Evolutionary conservation across 2,113 vertebrate species (phyloP).

Genomic region (Chaetura pelagica): DNA sequence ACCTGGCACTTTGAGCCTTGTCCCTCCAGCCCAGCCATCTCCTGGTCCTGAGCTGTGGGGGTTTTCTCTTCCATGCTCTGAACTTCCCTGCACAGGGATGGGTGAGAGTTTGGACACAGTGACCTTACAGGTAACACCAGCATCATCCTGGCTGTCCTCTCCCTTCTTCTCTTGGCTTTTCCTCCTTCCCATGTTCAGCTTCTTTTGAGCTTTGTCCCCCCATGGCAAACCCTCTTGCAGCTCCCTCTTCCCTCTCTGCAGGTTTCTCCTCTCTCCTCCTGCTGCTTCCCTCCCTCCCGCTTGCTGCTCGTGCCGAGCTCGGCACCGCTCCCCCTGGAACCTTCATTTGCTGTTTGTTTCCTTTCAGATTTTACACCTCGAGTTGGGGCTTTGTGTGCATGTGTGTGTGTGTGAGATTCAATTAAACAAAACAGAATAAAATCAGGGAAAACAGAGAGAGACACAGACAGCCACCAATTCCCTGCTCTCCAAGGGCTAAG

Average conservation of each 20-base stretch:
- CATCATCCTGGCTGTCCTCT: not conserved
- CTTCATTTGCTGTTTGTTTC: not conserved
- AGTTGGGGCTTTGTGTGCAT: constrained; percentile 39
- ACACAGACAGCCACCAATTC: constrained; percentile 12
- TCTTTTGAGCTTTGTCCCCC: not conserved
- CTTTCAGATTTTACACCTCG: not conserved
- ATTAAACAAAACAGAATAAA: constrained; percentile 70
- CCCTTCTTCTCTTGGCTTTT: not conserved
- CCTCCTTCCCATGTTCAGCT: not conserved
- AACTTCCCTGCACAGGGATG: not conserved
- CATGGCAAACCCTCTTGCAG: not conserved
- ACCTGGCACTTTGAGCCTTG: not conserved
- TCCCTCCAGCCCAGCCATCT: not conserved
- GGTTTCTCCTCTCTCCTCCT: not conserved
- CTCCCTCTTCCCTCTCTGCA: not conserved
- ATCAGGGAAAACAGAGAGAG: constrained; percentile 25
- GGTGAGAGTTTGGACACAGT: not conserved
- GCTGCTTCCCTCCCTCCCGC: not conserved
- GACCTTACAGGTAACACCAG: not conserved
- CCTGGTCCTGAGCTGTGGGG: not conserved
- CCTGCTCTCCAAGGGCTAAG: constrained; percentile 10
- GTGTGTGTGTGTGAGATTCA: constrained; percentile 33
- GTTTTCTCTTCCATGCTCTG: not conserved
- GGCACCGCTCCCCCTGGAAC: not conserved
- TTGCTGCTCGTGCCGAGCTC: not conserved